Base-by-base conservation (phyloP, 1,140 invertebrate species). In the Drosophila seguyi region DNA sequence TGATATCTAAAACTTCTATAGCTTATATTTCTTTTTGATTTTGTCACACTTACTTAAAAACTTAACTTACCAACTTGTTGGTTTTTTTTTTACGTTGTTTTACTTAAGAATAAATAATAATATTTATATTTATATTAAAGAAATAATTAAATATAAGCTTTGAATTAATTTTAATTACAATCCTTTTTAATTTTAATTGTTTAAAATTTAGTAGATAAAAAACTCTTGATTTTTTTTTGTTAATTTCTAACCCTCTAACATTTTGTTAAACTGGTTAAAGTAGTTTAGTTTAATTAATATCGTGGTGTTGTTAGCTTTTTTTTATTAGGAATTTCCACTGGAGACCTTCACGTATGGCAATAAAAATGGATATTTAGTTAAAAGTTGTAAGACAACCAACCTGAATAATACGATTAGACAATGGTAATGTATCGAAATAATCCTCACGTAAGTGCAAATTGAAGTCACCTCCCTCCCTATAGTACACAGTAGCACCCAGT, bases 401-500 rank as follows among this genome's bases (percentile, higher is more conserved):
- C 10, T 25, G 10, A 39, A 56, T 25, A 38, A 56, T 39, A n/a
- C 34, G 18, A 31, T 31, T 13, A 31, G 18, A 31, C 29, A 55
- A 53, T 34, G 16, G 7, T 14, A 34, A 18, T 34, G 45, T 60
- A 22, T 29, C 16, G 1, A 41, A 42, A 42, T 36, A 36, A 25
- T 67, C 45, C n/a, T 14, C 66, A 69, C 25, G 0, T 44, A 22
- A 18, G 47, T 55, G 47, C 31, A n/a, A 69, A 69, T 53, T 60
- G 27, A n/a, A 16, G 14, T 18, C 38, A 50, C 34, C 48, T 10
- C 48, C 25, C 14, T 25, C 10, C 14, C 18, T 61, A 20, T 29
- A 31, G 22, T 45, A 44, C 58, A 67, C 38, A 47, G 74, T 57
- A 77, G 27, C 55, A 42, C 41, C 42, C 11, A 42, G 62, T 77